Conservation (phyloP, 2,797 vertebrate genomes). For the Muraenolepis orangiensis region DNA sequence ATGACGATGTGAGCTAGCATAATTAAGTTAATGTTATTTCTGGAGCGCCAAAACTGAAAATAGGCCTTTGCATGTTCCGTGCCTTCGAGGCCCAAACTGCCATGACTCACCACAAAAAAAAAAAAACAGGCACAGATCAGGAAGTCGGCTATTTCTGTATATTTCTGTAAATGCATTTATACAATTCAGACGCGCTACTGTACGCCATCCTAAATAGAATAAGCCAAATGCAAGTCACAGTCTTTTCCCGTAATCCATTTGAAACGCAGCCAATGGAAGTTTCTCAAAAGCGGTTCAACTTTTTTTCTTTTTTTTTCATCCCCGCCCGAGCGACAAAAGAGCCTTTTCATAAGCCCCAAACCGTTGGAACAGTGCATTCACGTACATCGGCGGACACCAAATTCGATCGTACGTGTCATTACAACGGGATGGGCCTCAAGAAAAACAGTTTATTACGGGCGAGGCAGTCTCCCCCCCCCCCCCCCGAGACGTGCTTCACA, state of each 20-base stretch:
- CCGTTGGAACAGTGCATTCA: too few relatives aligned
- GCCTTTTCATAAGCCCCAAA: too few relatives aligned
- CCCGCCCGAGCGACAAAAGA: too few relatives aligned
- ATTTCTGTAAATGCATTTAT: slow-evolving; percentile 14
- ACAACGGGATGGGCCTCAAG: neutral
- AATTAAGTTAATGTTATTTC: too few relatives aligned
- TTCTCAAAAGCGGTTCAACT: too few relatives aligned
- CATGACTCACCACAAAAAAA: neutral
- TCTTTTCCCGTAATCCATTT: neutral
- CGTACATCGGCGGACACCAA: too few relatives aligned
- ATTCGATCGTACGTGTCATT: neutral
- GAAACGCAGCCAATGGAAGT: slow-evolving; percentile 4
- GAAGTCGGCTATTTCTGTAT: neutral
- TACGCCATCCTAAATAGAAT: slow-evolving; percentile 30
- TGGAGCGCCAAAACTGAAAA: too few relatives aligned
- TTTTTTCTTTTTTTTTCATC: too few relatives aligned
- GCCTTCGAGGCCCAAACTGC: neutral
- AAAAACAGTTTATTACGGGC: neutral
- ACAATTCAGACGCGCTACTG: slow-evolving; percentile 19
- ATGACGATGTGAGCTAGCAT: too few relatives aligned
- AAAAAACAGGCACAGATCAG: neutral
- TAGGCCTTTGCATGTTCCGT: neutral
- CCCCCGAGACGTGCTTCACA: too few relatives aligned
- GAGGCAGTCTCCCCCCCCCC: too few relatives aligned
- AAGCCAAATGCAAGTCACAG: slow-evolving; percentile 18